Evolutionary conservation across 2,888 invertebrate genomes (phyloP).

Genomic region (Caenorhabditis sp.): DNA sequence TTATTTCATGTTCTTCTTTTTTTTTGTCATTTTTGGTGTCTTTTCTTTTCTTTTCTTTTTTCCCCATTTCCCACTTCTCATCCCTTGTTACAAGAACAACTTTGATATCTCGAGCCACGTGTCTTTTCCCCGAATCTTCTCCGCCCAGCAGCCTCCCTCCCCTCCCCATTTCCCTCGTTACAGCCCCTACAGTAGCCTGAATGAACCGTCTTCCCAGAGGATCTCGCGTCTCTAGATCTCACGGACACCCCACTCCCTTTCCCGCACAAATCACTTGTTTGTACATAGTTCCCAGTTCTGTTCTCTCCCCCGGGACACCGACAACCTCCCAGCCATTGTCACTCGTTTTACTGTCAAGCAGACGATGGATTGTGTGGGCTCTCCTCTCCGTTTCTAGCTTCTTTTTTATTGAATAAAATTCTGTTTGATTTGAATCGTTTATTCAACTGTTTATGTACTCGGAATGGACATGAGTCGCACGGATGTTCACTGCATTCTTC

Average conservation of each 20-base stretch:
- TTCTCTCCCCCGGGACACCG: conserved; percentile 46
- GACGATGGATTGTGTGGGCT: conserved; percentile 52
- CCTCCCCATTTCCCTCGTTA: too few relatives aligned
- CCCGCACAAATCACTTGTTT: conserved; percentile 55
- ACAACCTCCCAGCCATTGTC: conserved; percentile 36
- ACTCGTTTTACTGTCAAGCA: too few relatives aligned
- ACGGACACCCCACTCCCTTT: conserved; percentile 9
- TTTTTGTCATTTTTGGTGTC: conserved; percentile 7
- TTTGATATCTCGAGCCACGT: conserved; percentile 60
- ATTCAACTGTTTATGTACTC: conserved; percentile 22
- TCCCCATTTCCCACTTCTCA: too few relatives aligned
- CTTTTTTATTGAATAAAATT: conserved; percentile 60
- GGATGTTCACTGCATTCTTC: conserved; percentile 9
- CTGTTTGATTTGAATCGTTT: too few relatives aligned
- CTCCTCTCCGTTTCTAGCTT: conserved; percentile 39
- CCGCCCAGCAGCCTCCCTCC: conserved; percentile 34
- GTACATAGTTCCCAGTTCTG: conserved; percentile 59
- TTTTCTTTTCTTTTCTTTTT: not conserved
- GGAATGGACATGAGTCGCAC: conserved; percentile 38
- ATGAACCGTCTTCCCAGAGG: conserved; percentile 41
- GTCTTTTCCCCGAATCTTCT: conserved; percentile 41
- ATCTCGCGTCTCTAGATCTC: conserved; percentile 43
- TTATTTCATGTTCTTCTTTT: conserved; percentile 19
- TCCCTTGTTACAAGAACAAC: conserved; percentile 54
- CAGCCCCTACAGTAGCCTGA: conserved; percentile 53